Base-by-base conservation (phyloP, 2,113 vertebrate species). In the Herpailurus yagouaroundi region DNA sequence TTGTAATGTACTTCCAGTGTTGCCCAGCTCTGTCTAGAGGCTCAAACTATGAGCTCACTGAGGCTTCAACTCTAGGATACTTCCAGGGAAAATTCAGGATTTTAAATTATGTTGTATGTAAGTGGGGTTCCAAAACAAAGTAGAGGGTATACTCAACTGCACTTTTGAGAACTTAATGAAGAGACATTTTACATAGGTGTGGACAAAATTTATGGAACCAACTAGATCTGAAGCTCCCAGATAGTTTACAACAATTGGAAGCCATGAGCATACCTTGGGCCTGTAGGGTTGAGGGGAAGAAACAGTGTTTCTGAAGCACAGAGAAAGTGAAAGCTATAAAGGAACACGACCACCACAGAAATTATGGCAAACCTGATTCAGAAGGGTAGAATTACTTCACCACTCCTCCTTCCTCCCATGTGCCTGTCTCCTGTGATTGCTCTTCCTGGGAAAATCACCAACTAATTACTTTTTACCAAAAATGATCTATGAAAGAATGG, bases 291-390 rank as follows among this genome's bases (percentile, higher is more conserved):
- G 27, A 94, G 21, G 33, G 27, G 10, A 74, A 86, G 41, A n/a
- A 25, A 69, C 8, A 60, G 29, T 27, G 27, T 52, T 25, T 33
- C 8, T 10, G 3, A 14, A 48, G 4, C 38, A 15, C 27, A 63
- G n/a, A 94, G 15, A 64, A 38, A 41, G 3, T 19, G 5, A 74
- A 94, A 89, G 23, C 5, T 69, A 10, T 63, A 64, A 63, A 57
- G 7, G 45, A 60, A 82, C 5, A 41, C 12, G 52, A 23, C 5
- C 2, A 71, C 11, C 0, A 63, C 7, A 0, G 1, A 5, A 57
- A 55, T 3, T 27, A 4, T 23, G 31, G 45, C 45, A 90, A 77
- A 66, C 1, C 36, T 63, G 41, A 18, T 33, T 90, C 41, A 25
- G 15, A 79, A 3, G 38, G 5, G 18, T 52, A 50, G 41, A 76